Evolutionary conservation across 2,888 invertebrate genomes (phyloP).

Genomic region (Germaria angustata): DNA sequence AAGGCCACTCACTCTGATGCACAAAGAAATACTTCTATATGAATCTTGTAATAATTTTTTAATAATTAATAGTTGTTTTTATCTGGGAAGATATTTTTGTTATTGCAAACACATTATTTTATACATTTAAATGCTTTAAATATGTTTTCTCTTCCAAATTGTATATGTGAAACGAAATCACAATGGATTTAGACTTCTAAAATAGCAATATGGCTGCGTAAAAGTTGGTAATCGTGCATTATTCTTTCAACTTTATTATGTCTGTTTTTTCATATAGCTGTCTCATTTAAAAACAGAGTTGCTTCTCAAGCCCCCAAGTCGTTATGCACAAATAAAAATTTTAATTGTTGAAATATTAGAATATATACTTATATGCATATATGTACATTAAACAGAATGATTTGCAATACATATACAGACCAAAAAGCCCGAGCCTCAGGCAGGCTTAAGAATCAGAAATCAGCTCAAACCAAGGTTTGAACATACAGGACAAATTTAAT

Average conservation of each 20-base stretch:
- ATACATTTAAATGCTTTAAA: slow-evolving; percentile 44
- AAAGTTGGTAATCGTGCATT: slow-evolving; percentile 59
- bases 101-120: background rate
- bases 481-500: too few relatives aligned
- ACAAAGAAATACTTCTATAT: slow-evolving; percentile 20
- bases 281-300: slow-evolving; percentile 36
- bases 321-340: background rate
- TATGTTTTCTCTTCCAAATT: slow-evolving; percentile 48
- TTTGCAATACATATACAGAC: too few relatives aligned
- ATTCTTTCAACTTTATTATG: slow-evolving; percentile 41
- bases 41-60: background rate
- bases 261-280: slow-evolving; percentile 20
- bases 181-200: slow-evolving; percentile 66
- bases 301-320: background rate
- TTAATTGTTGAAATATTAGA: too few relatives aligned
- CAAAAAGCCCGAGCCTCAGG: too few relatives aligned
- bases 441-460: too few relatives aligned
- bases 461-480: too few relatives aligned
- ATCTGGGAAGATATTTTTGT: background rate
- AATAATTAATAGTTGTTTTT: background rate
- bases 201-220: slow-evolving; percentile 65
- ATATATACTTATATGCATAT: too few relatives aligned
- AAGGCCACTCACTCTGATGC: slow-evolving; percentile 37
- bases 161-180: slow-evolving; percentile 56
- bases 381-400: too few relatives aligned